Base-by-base conservation (phyloP, 2,888 invertebrate genomes). In the Nomada flava region DNA sequence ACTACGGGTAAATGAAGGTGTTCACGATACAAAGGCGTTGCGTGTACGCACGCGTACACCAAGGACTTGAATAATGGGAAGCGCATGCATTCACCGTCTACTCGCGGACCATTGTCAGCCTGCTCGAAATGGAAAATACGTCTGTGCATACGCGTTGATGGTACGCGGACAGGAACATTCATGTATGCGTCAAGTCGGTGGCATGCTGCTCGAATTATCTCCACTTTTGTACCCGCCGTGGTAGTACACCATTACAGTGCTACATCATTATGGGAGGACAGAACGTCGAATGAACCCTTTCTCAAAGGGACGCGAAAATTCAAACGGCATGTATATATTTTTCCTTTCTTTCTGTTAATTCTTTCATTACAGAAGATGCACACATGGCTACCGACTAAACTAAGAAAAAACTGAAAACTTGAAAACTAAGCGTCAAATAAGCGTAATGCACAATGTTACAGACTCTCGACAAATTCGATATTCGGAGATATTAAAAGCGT, bases 1-100 rank as follows among this genome's bases (percentile, higher is more conserved):
- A 69, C 55, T 23, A 50, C 44, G 62, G 42, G 64, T 70, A 79
- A 78, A 79, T 70, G 79, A 79, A 69, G 79, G 79, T 64, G 50
- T 68, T 64, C 59, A 2, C 20, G 78, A n/a, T 44, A 69, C 69
- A 79, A 79, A 79, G 79, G 59, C 69, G 57, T 69, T 69, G 57
- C 57, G 69, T 78, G 47, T 79, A 79, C 79, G 69, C 63, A 59
- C 68, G 68, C 26, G 55, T 63, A 60, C 26, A 63, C n/a, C 77
- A 44, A 50, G 29, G 15, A 63, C 62, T 23, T 5, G 62, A 62
- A 78, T 57, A 63, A 64, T 23, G 69, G 57, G 18, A 64, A 23
- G 42, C 29, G 63, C 57, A 15, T 23, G 77, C 53, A 64, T 62
- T 42, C 78, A 55, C 18, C 63, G 78, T 79, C 63, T 78, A 44